These are phyloP conservation scores for Papilio protenor DNA, from an alignment of 2,888 invertebrate genomes.

Conservation along the genomic window DNA sequence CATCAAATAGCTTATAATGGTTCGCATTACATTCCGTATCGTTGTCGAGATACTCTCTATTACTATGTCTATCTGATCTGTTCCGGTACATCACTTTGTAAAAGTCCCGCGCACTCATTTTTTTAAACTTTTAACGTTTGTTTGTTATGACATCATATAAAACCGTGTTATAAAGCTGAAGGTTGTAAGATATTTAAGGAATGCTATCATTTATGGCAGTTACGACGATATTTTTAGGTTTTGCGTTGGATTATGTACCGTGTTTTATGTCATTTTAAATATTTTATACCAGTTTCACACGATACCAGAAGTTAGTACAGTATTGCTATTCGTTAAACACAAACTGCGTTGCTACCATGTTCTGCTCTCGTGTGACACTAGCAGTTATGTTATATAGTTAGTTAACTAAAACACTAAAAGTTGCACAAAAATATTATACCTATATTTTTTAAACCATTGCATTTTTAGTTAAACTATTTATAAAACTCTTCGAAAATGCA, in stretches of 20 bases:
- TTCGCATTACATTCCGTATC: constrained; percentile 81
- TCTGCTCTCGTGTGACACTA: neutral
- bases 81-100: constrained; percentile 73
- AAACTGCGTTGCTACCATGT: neutral
- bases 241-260: constrained; percentile 69
- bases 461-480: constrained; percentile 11
- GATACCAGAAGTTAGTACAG: neutral
- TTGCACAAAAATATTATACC: neutral
- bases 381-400: no score
- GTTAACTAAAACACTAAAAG: neutral
- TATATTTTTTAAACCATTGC: neutral
- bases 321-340: neutral
- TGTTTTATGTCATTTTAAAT: constrained; percentile 31
- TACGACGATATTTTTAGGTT: constrained; percentile 50
- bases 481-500: constrained; percentile 23
- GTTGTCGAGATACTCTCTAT: constrained; percentile 72
- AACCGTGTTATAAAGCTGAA: constrained; percentile 33
- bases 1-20: constrained; percentile 79
- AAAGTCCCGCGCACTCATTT: constrained; percentile 76
- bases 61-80: constrained; percentile 61
- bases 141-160: constrained; percentile 46
- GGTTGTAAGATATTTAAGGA: neutral
- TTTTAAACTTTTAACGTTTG: constrained; percentile 45
- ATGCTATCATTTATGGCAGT: constrained; percentile 47
- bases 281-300: neutral